Evolutionary conservation across 2,888 invertebrate species (phyloP), one percentile per base, ranked within the genome.

Genomic region (Lutraria lutraria): DNA sequence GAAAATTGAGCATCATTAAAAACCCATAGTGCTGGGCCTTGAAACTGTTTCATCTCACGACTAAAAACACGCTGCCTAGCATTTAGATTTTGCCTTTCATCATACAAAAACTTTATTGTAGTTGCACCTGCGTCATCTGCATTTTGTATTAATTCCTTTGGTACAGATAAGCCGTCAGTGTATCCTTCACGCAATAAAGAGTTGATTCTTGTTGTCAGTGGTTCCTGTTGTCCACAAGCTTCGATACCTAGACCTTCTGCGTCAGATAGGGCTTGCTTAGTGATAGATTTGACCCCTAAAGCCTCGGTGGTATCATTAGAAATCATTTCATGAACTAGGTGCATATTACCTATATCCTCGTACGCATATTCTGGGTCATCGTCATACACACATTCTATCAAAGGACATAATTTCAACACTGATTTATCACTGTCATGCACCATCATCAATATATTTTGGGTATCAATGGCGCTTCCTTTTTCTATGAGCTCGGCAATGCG

Each of bases 21-120:
- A n/a, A 94, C 94, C 96, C 96, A 96, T 1, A 96, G 87, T 8
- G 96, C 95, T 21, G 95, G 95, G 13, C 96, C 96, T 88, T 96
- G 96, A 80, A 94, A 95, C 52, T 94, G 93, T 25, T 85, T 87
- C 95, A 96, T 94, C 19, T 94, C 94, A 68, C 94, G 94, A 85
- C 95, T 94, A 13, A 96, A 90, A 0, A 96, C 91, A 43, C 93
- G 89, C 52, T 92, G 91, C 43, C 31, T 88, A 2, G 92, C 90
- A 72, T 95, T 93, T 4, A 80, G 31, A 79, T 95, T 95, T 79
- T 93, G 87, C 60, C 96, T 88, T 86, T 95, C 95, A 89, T 96
- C 96, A 87, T 95, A 95, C 56, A 96, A 88, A 81, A 95, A 94
- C 60, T 89, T 92, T 0, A 95, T 93, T 76, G 90, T 91, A 0